Evolutionary conservation across 1,140 invertebrate species (phyloP).

Genomic region (Drosophila nasuta): DNA sequence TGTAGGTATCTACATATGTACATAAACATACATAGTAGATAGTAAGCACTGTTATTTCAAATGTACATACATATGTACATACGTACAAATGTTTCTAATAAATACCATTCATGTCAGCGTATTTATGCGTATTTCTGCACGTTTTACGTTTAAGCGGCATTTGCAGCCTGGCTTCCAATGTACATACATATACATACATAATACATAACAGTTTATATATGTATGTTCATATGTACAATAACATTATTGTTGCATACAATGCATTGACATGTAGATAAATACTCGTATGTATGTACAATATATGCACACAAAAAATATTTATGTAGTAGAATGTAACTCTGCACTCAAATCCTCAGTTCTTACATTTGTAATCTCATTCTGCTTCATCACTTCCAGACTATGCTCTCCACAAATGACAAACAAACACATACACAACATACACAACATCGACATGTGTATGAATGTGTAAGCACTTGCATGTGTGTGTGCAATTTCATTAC

Average conservation of each 20-base stretch:
- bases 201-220: constrained; percentile 25
- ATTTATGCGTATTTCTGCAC: not conserved
- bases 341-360: not conserved
- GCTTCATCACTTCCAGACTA: constrained; percentile 4
- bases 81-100: too few relatives aligned
- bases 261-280: not conserved
- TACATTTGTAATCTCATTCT: constrained; percentile 5
- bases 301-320: not conserved
- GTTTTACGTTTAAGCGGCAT: not conserved
- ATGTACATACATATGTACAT: too few relatives aligned
- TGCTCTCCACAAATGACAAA: not conserved
- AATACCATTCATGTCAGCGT: too few relatives aligned
- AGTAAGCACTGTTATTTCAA: too few relatives aligned
- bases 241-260: too few relatives aligned
- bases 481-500: constrained; percentile 11
- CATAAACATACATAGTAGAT: too few relatives aligned
- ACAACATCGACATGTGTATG: not conserved
- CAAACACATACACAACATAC: not conserved
- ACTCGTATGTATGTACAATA: not conserved
- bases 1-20: too few relatives aligned
- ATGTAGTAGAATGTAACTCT: not conserved
- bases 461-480: not conserved
- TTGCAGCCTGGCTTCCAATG: not conserved
- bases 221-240: constrained; percentile 13
- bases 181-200: constrained; percentile 10